Percentiles rank a stretch among this genome's conserved stretches.
Conservation (phyloP, 2,113 vertebrate species). For the Sporophila hypoxantha region DNA sequence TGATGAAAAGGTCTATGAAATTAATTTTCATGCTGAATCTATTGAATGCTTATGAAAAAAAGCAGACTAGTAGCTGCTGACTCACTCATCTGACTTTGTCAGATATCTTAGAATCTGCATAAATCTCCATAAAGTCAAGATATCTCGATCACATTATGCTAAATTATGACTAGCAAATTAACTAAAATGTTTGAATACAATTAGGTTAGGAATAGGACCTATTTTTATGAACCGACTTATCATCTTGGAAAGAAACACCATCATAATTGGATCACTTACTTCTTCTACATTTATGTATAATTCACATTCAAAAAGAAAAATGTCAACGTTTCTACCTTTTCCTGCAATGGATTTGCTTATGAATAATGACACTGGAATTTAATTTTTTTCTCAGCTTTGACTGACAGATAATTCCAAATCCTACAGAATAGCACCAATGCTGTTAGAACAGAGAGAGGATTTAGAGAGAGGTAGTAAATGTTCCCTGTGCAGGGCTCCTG, state of each 20-base stretch:
- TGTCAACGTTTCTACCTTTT: conserved; percentile 43
- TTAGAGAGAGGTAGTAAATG: conserved; percentile 26
- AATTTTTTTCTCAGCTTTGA: conserved; percentile 42
- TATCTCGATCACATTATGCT: conserved; percentile 74
- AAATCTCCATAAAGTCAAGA: conserved; percentile 74
- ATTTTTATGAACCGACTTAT: conserved; percentile 70
- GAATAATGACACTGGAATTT: conserved; percentile 54
- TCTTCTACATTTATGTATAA: conserved; percentile 51
- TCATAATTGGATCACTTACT: conserved; percentile 47
- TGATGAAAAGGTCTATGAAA: conserved; percentile 14
- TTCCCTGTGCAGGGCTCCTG: conserved; percentile 27
- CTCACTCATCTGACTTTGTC: conserved; percentile 42
- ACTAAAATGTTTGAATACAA: conserved; percentile 80
- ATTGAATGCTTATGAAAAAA: conserved; percentile 34
- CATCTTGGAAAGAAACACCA: conserved; percentile 42
- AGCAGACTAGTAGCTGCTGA: conserved; percentile 39
- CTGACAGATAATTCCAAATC: conserved; percentile 53
- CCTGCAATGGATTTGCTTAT: conserved; percentile 42
- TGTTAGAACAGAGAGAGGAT: conserved; percentile 41
- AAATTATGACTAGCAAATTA: conserved; percentile 78
- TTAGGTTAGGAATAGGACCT: conserved; percentile 68
- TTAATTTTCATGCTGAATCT: conserved; percentile 32
- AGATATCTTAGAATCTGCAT: conserved; percentile 69
- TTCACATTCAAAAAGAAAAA: conserved; percentile 51
- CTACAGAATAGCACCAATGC: conserved; percentile 32